Evolutionary conservation across 2,113 vertebrate genomes (phyloP), one percentile per base, ranked within the genome.

Genomic region (Leucopsar rothschildi): DNA sequence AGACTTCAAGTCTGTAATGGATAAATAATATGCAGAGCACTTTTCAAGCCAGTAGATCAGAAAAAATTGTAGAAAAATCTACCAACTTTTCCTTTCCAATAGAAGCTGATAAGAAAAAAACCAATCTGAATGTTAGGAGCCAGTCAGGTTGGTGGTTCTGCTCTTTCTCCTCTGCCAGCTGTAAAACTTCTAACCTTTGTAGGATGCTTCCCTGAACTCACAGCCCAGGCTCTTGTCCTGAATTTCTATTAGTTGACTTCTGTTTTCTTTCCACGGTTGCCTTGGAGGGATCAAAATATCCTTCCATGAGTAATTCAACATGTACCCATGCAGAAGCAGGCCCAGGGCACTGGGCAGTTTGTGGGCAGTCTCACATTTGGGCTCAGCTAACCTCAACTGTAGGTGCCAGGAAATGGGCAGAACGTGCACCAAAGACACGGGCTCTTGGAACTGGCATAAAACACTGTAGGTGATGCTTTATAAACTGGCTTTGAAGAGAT

Each of bases 321-420:
- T 0, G 5, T 65, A 4, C 42, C 64, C 20, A 1, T 44, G 63
- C 20, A 50, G 88, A 12, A 37, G 72, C 59, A 66, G 39, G 25
- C 49, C 15, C 49, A 50, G 49, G 49, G 22, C n/a, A 3, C 31
- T 4, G 69, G 40, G 39, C 33, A 39, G 23, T 11, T 24, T 19
- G 15, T 50, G 79, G 70, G 11, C 47, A 37, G 68, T 56, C 33
- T 64, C 69, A 39, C 3, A 0, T 11, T 31, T 17, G 19, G 81
- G 63, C 60, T 40, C 3, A 3, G 61, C 60, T 50, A 7, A 31
- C 20, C 10, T 65, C 3, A 0, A 1, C 0, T 28, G 29, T 19
- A 28, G 37, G 15, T 78, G 39, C 23, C 37, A 40, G 60, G 35
- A 20, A 31, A 9, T 0, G 19, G 59, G 21, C 35, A 82, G 56